phyloP scores from a whole-genome alignment of 2,888 invertebrate species.

The Diplolepis rosae region DNA sequence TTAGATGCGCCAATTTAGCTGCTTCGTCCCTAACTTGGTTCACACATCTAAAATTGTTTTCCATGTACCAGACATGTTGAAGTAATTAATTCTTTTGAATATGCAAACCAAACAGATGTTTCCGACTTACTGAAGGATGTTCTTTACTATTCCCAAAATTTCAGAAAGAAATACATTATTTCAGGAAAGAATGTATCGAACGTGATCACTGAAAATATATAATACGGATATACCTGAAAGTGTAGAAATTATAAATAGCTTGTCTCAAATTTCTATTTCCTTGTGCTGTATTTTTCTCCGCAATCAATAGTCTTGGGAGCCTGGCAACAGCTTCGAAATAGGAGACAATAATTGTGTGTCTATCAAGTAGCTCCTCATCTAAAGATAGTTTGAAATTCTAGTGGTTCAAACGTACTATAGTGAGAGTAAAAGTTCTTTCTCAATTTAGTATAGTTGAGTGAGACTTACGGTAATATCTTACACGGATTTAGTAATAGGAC shows the following conservation, averaged over 20 bases:
- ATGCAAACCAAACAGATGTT: too few relatives aligned
- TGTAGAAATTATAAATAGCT: neutral
- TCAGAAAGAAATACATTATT: too few relatives aligned
- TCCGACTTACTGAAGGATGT: too few relatives aligned
- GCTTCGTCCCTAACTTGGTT: too few relatives aligned
- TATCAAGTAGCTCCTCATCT: neutral
- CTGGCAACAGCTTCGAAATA: neutral
- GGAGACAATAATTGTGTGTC: neutral
- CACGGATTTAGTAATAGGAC: constrained; percentile 7
- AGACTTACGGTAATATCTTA: constrained; percentile 16
- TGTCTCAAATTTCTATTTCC: neutral
- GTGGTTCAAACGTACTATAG: neutral
- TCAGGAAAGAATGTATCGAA: neutral
- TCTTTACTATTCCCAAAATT: too few relatives aligned
- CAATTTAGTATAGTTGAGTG: neutral
- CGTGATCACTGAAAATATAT: neutral
- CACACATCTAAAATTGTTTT: too few relatives aligned
- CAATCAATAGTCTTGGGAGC: neutral
- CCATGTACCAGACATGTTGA: too few relatives aligned
- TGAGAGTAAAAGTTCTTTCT: constrained; percentile 11
- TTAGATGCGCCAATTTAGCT: too few relatives aligned
- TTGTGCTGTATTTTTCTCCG: neutral
- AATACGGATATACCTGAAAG: neutral
- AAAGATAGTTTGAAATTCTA: neutral
- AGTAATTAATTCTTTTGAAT: too few relatives aligned